Conservation (phyloP, 2,888 invertebrate genomes). For the Hypomecis punctinalis region DNA sequence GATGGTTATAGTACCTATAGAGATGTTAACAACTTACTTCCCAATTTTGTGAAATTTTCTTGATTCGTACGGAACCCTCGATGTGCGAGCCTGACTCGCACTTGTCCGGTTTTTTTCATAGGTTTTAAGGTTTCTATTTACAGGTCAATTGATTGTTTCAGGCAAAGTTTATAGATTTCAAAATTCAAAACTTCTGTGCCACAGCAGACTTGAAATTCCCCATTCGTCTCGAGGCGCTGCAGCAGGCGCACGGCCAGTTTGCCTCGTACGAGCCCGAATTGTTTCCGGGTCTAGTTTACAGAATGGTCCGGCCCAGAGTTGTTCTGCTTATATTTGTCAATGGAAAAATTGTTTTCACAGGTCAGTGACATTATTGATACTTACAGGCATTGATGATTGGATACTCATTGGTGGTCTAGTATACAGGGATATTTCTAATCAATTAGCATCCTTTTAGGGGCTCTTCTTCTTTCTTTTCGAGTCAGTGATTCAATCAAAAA, state of each 20-base stretch:
- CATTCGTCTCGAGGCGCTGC: conserved; percentile 89
- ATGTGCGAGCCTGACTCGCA: no score
- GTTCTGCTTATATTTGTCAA: conserved; percentile 99
- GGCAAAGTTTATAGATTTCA: conserved; percentile 91
- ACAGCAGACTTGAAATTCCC: conserved; percentile 91
- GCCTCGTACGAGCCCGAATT: conserved; percentile 98
- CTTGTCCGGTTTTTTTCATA: no score
- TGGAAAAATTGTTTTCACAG: conserved; percentile 98
- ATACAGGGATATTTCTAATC: no score
- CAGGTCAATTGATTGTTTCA: conserved; percentile 57
- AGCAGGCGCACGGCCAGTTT: conserved; percentile 90
- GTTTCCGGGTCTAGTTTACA: conserved; percentile 99
- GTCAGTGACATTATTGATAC: conserved; percentile 52
- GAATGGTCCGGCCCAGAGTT: conserved; percentile 98
- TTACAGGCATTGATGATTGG: neutral
- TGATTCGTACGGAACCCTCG: no score
- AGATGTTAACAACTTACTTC: no score
- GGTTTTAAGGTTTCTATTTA: no score
- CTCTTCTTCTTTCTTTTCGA: no score
- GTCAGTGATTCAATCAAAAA: no score
- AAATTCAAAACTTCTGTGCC: conserved; percentile 91
- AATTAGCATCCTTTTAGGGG: no score
- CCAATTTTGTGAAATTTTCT: no score
- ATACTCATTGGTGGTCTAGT: no score
- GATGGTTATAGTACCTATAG: no score